These are phyloP conservation scores for Lasius platythorax DNA, from an alignment of 2,888 invertebrate genomes.

Conservation along the genomic window DNA sequence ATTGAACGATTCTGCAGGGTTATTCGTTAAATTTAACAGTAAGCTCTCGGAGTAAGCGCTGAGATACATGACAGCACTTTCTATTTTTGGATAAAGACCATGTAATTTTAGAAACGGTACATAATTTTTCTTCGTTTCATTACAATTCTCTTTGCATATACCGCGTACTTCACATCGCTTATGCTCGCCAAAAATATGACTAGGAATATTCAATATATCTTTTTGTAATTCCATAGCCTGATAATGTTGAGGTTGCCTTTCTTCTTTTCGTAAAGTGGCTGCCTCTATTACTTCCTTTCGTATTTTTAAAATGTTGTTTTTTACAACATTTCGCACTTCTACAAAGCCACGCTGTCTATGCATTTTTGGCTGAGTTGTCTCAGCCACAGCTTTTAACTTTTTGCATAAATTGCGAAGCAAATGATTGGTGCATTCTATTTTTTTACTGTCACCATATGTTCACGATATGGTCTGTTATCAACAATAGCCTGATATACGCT, in stretches of 20 bases:
- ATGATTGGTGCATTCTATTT: conserved; percentile 1
- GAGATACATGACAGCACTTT: conserved; percentile 17
- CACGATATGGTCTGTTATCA: not conserved
- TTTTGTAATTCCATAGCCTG: not conserved
- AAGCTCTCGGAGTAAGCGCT: conserved; percentile 19
- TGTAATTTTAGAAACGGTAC: not conserved
- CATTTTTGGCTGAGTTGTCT: too few relatives aligned
- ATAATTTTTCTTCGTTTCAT: too few relatives aligned
- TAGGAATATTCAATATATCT: not conserved
- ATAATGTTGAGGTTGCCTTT: not conserved
- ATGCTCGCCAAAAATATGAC: not conserved
- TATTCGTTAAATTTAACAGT: conserved; percentile 25
- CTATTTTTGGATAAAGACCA: not conserved
- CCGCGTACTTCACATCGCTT: too few relatives aligned
- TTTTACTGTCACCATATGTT: not conserved
- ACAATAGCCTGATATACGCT: not conserved
- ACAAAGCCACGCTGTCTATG: too few relatives aligned
- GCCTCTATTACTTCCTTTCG: too few relatives aligned
- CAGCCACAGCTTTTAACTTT: not conserved
- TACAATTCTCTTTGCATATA: too few relatives aligned
- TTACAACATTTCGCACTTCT: too few relatives aligned
- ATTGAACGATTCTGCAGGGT: conserved; percentile 40
- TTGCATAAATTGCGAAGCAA: not conserved
- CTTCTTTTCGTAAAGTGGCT: not conserved
- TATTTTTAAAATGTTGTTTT: too few relatives aligned